Evolutionary conservation across 2,888 invertebrate genomes (phyloP), one percentile per base, ranked within the genome.

Genomic region (Lysandra coridon): DNA sequence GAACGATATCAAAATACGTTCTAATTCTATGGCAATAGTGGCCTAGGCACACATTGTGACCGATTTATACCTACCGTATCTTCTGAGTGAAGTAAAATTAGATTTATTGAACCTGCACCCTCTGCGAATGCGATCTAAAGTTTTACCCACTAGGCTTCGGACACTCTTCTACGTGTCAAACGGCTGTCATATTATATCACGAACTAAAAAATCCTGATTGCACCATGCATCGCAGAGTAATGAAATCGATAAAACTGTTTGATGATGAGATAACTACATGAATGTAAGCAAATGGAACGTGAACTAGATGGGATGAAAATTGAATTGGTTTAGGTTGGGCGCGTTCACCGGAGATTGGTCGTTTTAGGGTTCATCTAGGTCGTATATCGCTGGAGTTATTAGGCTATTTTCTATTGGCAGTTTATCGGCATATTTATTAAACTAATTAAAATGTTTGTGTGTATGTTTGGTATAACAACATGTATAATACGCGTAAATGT

Each of bases 261-360:
- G 44, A 74, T 74, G 74, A 40, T 49, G 44, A 74, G 49, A 74
- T 74, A 74, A 74, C 44, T 23, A n/a, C 23, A 74, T 49, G 44
- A 74, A 23, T 23, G 74, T 44, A 44, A 44, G 74, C 74, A 49
- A 74, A 74, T 49, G 12, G 74, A 3, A 49, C 74, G 74, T 74
- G 49, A 49, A 74, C 49, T 44, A 74, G 74, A 44, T 74, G 49
- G 74, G 49, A 74, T 74, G 74, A 74, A 74, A 74, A 74, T 74
- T 74, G 74, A 49, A 74, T 74, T 74, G 49, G 74, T 74, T 74
- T 49, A 74, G 44, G 74, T 49, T 49, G 74, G 74, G 49, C 49
- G 74, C 74, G 74, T 49, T 49, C 49, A 69, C 69, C 44, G 74
- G 44, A 74, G 74, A 74, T 74, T 74, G 74, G 44, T 49, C 49